Percentiles rank a stretch among this genome's conserved stretches.
Evolutionary conservation across 1,140 invertebrate species (phyloP).

Genomic region (Drosophila busckii): DNA sequence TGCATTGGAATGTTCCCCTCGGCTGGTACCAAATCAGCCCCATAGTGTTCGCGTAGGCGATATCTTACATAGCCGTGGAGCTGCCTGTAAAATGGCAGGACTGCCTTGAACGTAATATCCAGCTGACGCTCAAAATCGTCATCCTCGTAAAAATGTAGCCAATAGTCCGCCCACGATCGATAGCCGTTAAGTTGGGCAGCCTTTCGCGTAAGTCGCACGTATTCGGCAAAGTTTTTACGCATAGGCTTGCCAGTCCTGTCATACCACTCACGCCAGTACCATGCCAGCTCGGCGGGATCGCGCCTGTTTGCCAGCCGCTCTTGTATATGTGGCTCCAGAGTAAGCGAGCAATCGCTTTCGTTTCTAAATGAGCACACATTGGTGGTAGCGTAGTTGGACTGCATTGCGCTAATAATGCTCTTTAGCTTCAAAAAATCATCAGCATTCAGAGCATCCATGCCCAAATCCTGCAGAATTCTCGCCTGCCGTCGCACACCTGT

Average conservation of each 20-base stretch:
- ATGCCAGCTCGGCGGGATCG: slow-evolving; percentile 86
- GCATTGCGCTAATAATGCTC: slow-evolving; percentile 85
- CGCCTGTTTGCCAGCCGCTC: slow-evolving; percentile 83
- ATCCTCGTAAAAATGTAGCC: slow-evolving; percentile 82
- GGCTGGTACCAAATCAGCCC: slow-evolving; percentile 59
- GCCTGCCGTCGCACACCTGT: slow-evolving; percentile 57
- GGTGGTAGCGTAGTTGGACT: slow-evolving; percentile 87
- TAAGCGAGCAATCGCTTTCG: slow-evolving; percentile 85
- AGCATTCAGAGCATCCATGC: slow-evolving; percentile 41
- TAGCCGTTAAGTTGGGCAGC: slow-evolving; percentile 87
- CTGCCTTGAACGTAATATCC: slow-evolving; percentile 80
- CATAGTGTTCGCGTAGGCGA: slow-evolving; percentile 80
- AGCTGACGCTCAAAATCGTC: slow-evolving; percentile 78
- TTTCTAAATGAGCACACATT: slow-evolving; percentile 87
- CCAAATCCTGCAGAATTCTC: slow-evolving; percentile 45
- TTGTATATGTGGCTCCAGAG: slow-evolving; percentile 89
- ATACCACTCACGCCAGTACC: slow-evolving; percentile 89
- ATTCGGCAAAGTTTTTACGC: slow-evolving; percentile 84
- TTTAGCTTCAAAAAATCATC: slow-evolving; percentile 80
- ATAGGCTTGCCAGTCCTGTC: slow-evolving; percentile 86
- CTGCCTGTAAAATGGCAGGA: slow-evolving; percentile 83
- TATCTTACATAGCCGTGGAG: slow-evolving; percentile 83
- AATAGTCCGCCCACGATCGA: slow-evolving; percentile 77
- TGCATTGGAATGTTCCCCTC: slow-evolving; percentile 78
- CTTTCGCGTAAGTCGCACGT: slow-evolving; percentile 88